Evolutionary conservation across 1,140 invertebrate genomes (phyloP), one percentile per base, ranked within the genome.

Genomic region (Leguminivora glycinivorella): DNA sequence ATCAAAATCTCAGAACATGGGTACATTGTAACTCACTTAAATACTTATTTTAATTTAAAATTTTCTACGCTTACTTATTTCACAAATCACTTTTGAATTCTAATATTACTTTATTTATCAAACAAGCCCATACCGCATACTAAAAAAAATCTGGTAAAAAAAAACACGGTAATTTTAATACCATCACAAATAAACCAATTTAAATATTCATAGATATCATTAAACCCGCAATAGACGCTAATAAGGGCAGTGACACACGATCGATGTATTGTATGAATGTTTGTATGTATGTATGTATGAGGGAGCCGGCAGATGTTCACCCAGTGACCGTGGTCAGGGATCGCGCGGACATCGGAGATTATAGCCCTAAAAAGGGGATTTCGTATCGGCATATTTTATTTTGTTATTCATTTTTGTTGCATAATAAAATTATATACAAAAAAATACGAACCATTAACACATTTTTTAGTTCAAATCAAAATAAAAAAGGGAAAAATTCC

Each of bases 241-340:
- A 63, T 63, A 63, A 63, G 58, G 58, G 58, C 58, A 63, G 58
- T 63, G 58, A 63, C 58, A 63, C 26, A 63, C 58, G 17, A 63
- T 63, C 58, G 58, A 34, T 63, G 14, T 5, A 9, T 29, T 26
- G 56, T 29, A 63, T 63, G 47, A 19, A 52, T 7, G 43, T 17
- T 5, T 52, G 17, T 6, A 52, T 52, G 56, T 60, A 31, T 26
- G 58, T 31, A 63, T 34, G 58, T 56, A 56, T 56, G 58, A 63
- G 58, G 58, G 47, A 52, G 47, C 47, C 17, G 47, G 26, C 58
- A 63, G 58, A 63, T 63, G 58, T 63, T 31, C 58, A 31, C n/a
- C 25, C 58, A 63, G 58, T 63, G 58, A 63, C 58, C 58, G 58
- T 63, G 58, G 58, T 63, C 58, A 63, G 58, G 58, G 26, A 58